These are phyloP conservation scores for Danio albolineatus DNA, from an alignment of 2,797 vertebrate genomes.

Conservation along the genomic window DNA sequence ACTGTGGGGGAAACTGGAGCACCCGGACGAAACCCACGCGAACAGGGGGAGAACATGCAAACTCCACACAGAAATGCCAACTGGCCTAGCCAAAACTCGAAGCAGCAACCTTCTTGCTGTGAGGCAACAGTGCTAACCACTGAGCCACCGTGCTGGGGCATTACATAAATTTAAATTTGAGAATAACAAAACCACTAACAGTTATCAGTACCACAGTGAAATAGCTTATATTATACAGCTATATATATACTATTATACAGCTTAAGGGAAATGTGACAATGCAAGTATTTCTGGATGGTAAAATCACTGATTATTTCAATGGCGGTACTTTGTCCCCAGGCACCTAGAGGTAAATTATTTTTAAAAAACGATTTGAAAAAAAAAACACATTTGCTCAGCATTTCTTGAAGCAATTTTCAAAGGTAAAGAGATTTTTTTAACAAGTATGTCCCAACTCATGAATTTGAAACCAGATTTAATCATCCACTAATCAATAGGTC, in stretches of 20 bases:
- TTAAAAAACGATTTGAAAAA: neutral
- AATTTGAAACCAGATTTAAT: conserved; percentile 23
- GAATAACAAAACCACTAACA: neutral
- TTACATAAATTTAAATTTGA: too few relatives aligned
- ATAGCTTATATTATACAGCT: too few relatives aligned
- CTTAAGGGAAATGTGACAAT: conserved; percentile 10
- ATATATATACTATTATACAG: too few relatives aligned
- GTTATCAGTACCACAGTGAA: neutral
- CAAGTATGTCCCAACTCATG: conserved; percentile 11
- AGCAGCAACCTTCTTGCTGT: too few relatives aligned
- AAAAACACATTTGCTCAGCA: neutral
- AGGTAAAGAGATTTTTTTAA: neutral
- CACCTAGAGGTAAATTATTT: neutral
- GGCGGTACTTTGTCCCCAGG: neutral
- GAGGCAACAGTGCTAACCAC: too few relatives aligned
- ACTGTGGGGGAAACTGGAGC: too few relatives aligned
- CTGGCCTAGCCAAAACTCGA: too few relatives aligned
- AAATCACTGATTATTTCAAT: neutral
- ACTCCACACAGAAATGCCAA: too few relatives aligned
- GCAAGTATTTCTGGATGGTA: too few relatives aligned
- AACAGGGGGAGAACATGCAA: too few relatives aligned
- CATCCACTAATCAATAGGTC: neutral
- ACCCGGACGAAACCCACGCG: too few relatives aligned
- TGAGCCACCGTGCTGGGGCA: too few relatives aligned
- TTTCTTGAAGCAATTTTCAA: neutral